These are phyloP conservation scores for Crocuta crocuta DNA, from an alignment of 2,113 vertebrate species.

Conservation along the genomic window DNA sequence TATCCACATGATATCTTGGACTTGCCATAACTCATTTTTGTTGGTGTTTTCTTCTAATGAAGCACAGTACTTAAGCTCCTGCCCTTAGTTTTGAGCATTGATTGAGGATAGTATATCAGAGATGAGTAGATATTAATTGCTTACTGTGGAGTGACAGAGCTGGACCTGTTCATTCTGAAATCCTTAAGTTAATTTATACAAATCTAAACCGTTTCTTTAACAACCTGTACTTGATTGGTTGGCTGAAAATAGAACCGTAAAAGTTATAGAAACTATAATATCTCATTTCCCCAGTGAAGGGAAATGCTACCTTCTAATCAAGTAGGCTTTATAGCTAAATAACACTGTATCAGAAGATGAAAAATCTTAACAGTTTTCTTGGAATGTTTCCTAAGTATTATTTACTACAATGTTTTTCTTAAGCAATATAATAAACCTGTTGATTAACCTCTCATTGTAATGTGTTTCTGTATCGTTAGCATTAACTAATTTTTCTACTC, in stretches of 20 bases:
- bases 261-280: background rate
- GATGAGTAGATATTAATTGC: background rate
- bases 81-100: background rate
- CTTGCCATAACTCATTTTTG: background rate
- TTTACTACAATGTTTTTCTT: background rate
- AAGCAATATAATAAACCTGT: background rate
- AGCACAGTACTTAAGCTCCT: background rate
- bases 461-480: background rate
- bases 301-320: background rate
- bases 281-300: background rate
- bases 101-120: background rate
- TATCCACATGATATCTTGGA: background rate
- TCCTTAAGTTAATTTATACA: background rate
- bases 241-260: background rate
- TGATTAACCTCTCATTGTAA: background rate
- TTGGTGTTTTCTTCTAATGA: background rate
- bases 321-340: background rate
- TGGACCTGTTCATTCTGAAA: slow-evolving; percentile 2
- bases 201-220: background rate
- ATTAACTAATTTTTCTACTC: background rate
- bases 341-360: background rate
- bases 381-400: slow-evolving; percentile 7
- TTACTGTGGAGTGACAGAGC: background rate
- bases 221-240: background rate
- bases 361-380: background rate